These are phyloP conservation scores for Girardinichthys multiradiatus DNA, from an alignment of 2,113 vertebrate genomes.

Conservation along the genomic window DNA sequence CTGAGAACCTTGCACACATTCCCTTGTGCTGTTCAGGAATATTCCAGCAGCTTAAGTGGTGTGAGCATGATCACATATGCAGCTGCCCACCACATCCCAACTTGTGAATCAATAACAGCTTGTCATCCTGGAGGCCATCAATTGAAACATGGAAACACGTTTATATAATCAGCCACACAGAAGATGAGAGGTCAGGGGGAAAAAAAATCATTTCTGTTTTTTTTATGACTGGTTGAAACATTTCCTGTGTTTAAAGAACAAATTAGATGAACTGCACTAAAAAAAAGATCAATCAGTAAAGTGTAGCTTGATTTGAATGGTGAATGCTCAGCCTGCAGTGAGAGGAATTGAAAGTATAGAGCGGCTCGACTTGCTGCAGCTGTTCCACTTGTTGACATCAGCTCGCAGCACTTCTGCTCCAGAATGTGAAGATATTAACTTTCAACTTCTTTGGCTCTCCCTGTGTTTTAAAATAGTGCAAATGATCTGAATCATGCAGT, in stretches of 20 bases:
- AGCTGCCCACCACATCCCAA: constrained; percentile 46
- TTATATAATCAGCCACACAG: constrained; percentile 68
- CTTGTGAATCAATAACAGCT: constrained; percentile 62
- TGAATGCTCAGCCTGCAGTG: constrained; percentile 30
- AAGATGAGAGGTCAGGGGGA: constrained; percentile 36
- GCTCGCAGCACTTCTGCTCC: constrained; percentile 43
- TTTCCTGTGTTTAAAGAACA: neutral
- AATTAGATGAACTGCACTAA: neutral
- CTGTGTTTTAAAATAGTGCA: constrained; percentile 66
- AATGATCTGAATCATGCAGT: constrained; percentile 61
- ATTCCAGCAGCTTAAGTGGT: constrained; percentile 5
- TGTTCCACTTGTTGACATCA: constrained; percentile 58
- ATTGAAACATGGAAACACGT: constrained; percentile 60
- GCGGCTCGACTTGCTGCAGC: constrained; percentile 53
- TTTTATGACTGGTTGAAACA: constrained; percentile 10
- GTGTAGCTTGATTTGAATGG: neutral
- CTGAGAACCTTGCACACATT: neutral
- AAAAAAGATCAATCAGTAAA: constrained; percentile 2
- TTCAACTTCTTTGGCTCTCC: constrained; percentile 65
- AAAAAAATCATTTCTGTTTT: too few relatives aligned
- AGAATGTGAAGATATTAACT: constrained; percentile 67
- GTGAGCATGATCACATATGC: constrained; percentile 40
- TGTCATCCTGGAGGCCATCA: constrained; percentile 64
- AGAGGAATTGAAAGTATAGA: constrained; percentile 28
- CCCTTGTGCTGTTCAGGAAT: constrained; percentile 14